A percentile compares a stretch with the other conserved stretches of the same genome.
Evolutionary conservation across 1,140 invertebrate species (phyloP).

Genomic region (Elymnias hypermnestra): DNA sequence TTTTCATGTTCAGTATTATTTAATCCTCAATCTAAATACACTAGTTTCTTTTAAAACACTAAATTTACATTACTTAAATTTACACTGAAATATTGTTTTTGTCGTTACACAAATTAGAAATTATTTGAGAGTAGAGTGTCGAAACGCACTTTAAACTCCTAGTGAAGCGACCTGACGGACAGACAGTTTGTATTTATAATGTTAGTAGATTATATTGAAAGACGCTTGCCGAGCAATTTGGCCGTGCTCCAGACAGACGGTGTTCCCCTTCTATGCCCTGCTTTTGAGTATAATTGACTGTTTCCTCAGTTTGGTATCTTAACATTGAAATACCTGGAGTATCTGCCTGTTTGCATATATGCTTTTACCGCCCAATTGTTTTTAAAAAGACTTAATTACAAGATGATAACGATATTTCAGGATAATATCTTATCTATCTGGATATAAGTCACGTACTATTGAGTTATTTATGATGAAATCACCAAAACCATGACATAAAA

Average conservation of each 20-base stretch:
- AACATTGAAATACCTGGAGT: constrained; percentile 1
- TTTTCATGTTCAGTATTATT: too few species aligned
- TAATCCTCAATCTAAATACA: too few species aligned
- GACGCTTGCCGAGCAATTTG: constrained; percentile 11
- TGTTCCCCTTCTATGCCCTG: constrained; percentile 14
- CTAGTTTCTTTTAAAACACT: too few species aligned
- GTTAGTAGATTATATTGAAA: constrained; percentile 3
- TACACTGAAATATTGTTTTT: too few species aligned
- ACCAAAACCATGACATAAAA: too few species aligned
- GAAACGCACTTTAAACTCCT: constrained; percentile 8
- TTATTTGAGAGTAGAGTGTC: background rate
- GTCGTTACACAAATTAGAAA: too few species aligned
- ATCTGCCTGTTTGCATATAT: background rate
- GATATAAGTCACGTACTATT: too few species aligned
- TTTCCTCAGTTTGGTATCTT: constrained; percentile 9
- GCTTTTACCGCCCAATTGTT: too few species aligned
- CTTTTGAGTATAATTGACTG: constrained; percentile 8
- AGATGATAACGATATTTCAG: too few species aligned
- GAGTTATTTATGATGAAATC: too few species aligned
- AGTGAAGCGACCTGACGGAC: constrained; percentile 4
- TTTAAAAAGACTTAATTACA: too few species aligned
- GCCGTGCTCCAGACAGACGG: constrained; percentile 12
- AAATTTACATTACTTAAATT: too few species aligned
- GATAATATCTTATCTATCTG: background rate
- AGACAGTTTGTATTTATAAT: constrained; percentile 2